A percentile compares a stretch with the other conserved stretches of the same genome.
These are phyloP conservation scores for Microctenopoma lineatum DNA, from an alignment of 2,797 vertebrate genomes.

Conservation along the genomic window DNA sequence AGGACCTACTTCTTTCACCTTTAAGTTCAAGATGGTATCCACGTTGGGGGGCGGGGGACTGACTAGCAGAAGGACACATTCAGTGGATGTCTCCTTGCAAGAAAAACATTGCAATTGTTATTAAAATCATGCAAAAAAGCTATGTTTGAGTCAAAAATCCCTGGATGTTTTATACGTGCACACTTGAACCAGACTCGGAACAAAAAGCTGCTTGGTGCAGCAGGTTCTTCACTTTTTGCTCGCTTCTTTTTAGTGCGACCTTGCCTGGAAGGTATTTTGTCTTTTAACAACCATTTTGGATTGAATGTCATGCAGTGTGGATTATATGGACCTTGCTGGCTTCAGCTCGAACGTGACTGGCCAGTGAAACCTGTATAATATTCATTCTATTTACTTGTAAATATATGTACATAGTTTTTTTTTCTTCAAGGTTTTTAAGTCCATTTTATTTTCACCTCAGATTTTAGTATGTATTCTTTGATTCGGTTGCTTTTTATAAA, in stretches of 20 bases:
- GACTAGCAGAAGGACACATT: slow-evolving; percentile 49
- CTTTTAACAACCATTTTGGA: slow-evolving; percentile 62
- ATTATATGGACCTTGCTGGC: slow-evolving; percentile 90
- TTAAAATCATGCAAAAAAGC: slow-evolving; percentile 47
- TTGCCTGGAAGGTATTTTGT: slow-evolving; percentile 52
- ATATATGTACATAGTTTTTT: slow-evolving; percentile 88
- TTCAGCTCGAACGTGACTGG: slow-evolving; percentile 89
- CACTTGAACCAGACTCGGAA: slow-evolving; percentile 46
- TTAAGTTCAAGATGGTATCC: slow-evolving; percentile 25
- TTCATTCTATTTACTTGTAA: slow-evolving; percentile 80
- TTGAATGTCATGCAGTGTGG: slow-evolving; percentile 88
- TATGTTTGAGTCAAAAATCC: slow-evolving; percentile 48
- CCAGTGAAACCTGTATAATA: slow-evolving; percentile 89
- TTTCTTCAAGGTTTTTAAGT: slow-evolving; percentile 93
- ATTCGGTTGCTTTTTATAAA: slow-evolving; percentile 85
- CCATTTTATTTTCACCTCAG: slow-evolving; percentile 89
- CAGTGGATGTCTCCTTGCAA: slow-evolving; percentile 52
- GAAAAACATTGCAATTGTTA: slow-evolving; percentile 57
- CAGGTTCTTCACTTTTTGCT: slow-evolving; percentile 37
- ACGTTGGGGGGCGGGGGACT: slow-evolving; percentile 4
- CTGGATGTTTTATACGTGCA: slow-evolving; percentile 57
- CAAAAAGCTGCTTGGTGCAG: slow-evolving; percentile 38
- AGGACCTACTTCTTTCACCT: slow-evolving; percentile 17
- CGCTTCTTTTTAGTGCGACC: slow-evolving; percentile 43
- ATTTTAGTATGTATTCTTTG: slow-evolving; percentile 94